These are phyloP conservation scores for Augochlorella aurata DNA, from an alignment of 2,888 invertebrate genomes.

Conservation along the genomic window DNA sequence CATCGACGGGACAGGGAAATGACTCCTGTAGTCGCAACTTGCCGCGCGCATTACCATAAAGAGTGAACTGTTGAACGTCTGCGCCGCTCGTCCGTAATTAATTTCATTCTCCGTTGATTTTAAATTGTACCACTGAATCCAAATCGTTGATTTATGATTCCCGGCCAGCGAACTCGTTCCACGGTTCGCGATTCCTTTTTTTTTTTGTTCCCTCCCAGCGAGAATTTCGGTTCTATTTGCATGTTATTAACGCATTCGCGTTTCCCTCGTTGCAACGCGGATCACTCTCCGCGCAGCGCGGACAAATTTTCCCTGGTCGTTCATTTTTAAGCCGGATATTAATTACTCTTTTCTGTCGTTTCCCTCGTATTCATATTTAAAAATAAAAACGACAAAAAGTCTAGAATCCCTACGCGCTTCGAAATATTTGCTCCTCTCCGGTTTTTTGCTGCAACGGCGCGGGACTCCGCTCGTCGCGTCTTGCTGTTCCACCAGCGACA, in stretches of 20 bases:
- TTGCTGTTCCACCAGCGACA: too few relatives aligned
- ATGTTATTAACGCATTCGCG: conserved; percentile 33
- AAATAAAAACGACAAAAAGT: not conserved
- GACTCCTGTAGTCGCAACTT: conserved; percentile 7
- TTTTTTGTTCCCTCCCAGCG: not conserved
- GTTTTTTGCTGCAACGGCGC: too few relatives aligned
- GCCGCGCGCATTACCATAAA: conserved; percentile 10
- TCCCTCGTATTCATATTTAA: not conserved
- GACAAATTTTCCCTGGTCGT: conserved; percentile 17
- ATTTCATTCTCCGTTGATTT: conserved; percentile 31
- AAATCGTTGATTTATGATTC: conserved; percentile 13
- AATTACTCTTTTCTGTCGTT: conserved; percentile 11
- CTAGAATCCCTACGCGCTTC: too few relatives aligned
- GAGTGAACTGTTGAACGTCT: not conserved
- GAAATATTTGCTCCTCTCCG: too few relatives aligned
- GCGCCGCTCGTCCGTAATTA: conserved; percentile 20
- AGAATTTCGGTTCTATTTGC: conserved; percentile 23
- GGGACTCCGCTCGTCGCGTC: too few relatives aligned
- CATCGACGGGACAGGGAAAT: conserved; percentile 16
- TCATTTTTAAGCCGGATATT: conserved; percentile 21
- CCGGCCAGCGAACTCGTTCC: not conserved
- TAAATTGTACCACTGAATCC: conserved; percentile 11
- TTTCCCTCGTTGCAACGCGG: conserved; percentile 7
- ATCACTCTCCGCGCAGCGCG: conserved; percentile 1
- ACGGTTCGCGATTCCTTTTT: conserved; percentile 7